These are phyloP conservation scores for Hydractinia symbiolongicarpus DNA, from an alignment of 30 jellyfish, hydroid and myxozoan genomes.

Conservation along the genomic window DNA sequence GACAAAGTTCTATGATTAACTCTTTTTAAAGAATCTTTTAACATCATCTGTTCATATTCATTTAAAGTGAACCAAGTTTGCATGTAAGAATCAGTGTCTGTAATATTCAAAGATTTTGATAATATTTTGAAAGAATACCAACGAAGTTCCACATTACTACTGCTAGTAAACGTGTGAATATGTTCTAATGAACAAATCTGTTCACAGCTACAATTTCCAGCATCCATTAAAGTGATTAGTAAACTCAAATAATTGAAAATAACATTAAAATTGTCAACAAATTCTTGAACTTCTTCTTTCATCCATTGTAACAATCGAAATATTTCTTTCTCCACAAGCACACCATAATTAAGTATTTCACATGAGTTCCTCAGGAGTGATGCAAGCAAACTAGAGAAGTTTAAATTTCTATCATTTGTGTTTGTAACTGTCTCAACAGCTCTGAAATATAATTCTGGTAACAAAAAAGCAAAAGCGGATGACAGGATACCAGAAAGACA, in stretches of 20 bases:
- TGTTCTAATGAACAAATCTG: background rate
- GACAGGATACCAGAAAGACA: background rate
- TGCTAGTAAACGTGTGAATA: background rate
- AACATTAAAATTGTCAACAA: background rate
- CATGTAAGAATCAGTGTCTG: slow-evolving; percentile 16
- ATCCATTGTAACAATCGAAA: background rate
- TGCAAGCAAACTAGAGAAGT: background rate
- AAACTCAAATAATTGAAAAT: background rate
- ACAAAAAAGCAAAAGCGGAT: background rate
- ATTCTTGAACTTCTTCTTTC: background rate
- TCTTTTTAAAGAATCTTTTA: background rate
- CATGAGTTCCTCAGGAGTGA: background rate
- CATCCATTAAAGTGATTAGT: background rate
- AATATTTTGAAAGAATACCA: slow-evolving; percentile 12
- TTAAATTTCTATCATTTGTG: background rate
- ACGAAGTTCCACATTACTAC: background rate
- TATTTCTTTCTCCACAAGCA: background rate
- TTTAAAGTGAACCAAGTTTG: background rate
- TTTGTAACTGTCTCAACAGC: background rate
- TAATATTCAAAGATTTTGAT: background rate
- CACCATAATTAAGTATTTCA: background rate
- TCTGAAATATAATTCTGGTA: background rate
- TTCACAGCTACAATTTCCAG: background rate
- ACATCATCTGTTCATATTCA: slow-evolving; percentile 9
- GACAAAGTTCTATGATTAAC: background rate